Evolutionary conservation across 2,113 vertebrate species (phyloP), one percentile per base, ranked within the genome.

Genomic region (Silurus asotus): DNA sequence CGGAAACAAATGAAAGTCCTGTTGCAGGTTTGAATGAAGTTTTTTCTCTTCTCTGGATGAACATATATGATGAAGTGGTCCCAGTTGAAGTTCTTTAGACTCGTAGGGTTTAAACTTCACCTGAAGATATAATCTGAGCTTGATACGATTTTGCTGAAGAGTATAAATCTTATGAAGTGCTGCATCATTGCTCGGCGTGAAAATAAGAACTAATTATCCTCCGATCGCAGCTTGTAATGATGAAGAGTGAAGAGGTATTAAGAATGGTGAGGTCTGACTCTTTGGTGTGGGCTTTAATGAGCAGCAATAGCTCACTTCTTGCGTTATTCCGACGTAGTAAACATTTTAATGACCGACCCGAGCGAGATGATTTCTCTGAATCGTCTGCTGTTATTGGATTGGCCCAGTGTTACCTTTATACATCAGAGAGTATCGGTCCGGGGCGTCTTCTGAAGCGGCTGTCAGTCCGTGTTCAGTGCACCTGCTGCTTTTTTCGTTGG

Each of bases 141-240:
- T n/a, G 10, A 51, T 75, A 10, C 11, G 51, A n/a, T 76, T 76
- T 6, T 7, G 51, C 49, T 76, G 7, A 14, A 76, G 74, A 6
- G 51, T 76, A 14, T 76, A 76, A 76, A 76, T 55, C n/a, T 25
- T 8, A 49, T 5, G 2, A 70, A 37, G 67, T 45, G 25, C 67
- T 48, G 20, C 1, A 20, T 56, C 55, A 8, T 75, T 37, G 37
- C 37, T 37, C 37, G 37, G 37, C 37, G 53, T 58, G 65, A 59
- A 72, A 83, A 70, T 23, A 49, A 59, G 23, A 62, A 53, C 58
- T 84, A 62, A 84, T 76, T 76, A 76, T 59, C 23, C 58, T 76
- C 13, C 45, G 5, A 17, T 74, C 20, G 17, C 20, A 75, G 55
- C 61, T 15, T 13, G 25, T 65, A 64, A 65, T 23, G 48, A 37